A percentile compares a stretch with the other conserved stretches of the same genome.
phyloP scores from a whole-genome alignment of 2,888 invertebrate genomes.

The Ophion ellenae region DNA sequence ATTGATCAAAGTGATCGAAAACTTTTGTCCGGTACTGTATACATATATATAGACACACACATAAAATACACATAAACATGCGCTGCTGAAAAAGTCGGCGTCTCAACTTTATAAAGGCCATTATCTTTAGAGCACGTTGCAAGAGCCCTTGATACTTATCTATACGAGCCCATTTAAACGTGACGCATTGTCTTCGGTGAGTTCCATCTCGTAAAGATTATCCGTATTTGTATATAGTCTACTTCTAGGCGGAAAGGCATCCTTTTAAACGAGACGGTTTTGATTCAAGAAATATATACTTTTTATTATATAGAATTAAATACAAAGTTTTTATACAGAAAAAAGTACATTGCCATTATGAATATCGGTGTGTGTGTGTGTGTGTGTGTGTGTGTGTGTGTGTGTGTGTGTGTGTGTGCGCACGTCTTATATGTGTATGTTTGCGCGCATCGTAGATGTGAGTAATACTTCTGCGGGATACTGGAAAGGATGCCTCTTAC shows the following conservation, averaged over 20 bases:
- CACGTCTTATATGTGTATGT: background rate
- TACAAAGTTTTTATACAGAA: background rate
- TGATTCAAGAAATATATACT: background rate
- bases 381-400: background rate
- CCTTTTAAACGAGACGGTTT: background rate
- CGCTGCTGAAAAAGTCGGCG: background rate
- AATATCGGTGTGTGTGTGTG: background rate
- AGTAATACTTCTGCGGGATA: no score
- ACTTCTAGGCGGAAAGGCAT: background rate
- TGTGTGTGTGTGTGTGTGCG: background rate
- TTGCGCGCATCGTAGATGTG: background rate
- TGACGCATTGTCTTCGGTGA: slow-evolving; percentile 71
- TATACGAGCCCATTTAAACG: slow-evolving; percentile 72
- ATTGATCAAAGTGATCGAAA: no score
- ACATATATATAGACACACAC: background rate
- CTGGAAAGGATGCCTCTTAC: no score
- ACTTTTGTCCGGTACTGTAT: no score
- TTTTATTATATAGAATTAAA: background rate
- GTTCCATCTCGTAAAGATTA: slow-evolving; percentile 71
- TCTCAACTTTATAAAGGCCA: background rate
- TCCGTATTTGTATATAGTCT: background rate
- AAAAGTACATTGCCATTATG: background rate
- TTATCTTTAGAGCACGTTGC: slow-evolving; percentile 55
- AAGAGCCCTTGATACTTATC: slow-evolving; percentile 62
- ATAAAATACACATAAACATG: background rate